Conservation (phyloP, 1,140 invertebrate genomes). For the Lepidurus arcticus region DNA sequence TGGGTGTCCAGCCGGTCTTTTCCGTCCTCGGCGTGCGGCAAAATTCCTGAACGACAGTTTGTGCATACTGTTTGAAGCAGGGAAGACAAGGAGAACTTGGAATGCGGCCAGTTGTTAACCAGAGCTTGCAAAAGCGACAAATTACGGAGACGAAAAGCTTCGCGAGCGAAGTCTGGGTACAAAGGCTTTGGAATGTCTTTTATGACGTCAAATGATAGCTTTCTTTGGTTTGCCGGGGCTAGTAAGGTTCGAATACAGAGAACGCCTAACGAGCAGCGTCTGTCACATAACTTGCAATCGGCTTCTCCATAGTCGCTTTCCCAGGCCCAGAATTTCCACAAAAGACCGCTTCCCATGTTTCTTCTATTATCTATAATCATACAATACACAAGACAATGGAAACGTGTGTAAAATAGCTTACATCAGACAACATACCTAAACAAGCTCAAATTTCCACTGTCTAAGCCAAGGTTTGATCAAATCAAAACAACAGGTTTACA, state of each 20-base stretch:
- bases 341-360: too few relatives aligned
- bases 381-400: too few relatives aligned
- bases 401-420: too few relatives aligned
- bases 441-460: too few relatives aligned
- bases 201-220: background rate
- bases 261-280: background rate
- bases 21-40: conserved; percentile 24
- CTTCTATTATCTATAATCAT: too few relatives aligned
- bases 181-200: conserved; percentile 14
- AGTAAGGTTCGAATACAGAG: background rate
- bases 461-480: too few relatives aligned
- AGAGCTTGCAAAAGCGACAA: conserved; percentile 15
- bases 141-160: conserved; percentile 18
- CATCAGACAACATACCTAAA: too few relatives aligned
- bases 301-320: too few relatives aligned
- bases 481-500: too few relatives aligned
- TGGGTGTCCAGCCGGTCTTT: conserved; percentile 25
- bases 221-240: background rate
- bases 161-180: conserved; percentile 27
- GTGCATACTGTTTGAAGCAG: background rate
- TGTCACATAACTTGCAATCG: too few relatives aligned
- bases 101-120: conserved; percentile 26
- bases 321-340: too few relatives aligned
- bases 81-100: conserved; percentile 10
- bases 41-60: conserved; percentile 16